Evolutionary conservation across 2,888 invertebrate species (phyloP).

Genomic region (Pocota personata): DNA sequence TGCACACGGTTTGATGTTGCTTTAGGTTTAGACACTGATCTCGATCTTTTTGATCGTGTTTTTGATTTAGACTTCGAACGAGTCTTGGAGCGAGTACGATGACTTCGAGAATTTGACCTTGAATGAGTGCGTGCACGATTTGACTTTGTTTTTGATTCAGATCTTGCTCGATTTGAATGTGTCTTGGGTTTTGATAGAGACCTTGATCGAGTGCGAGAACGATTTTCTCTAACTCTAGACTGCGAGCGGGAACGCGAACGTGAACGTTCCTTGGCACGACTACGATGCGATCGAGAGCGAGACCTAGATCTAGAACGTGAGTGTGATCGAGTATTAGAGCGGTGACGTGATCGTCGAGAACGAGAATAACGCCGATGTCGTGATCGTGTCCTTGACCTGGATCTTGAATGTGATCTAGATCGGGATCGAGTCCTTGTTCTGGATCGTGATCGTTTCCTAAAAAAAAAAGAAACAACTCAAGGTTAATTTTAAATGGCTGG

Average conservation of each 20-base stretch:
- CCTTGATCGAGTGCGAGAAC: constrained; percentile 36
- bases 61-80: constrained; percentile 23
- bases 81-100: constrained; percentile 28
- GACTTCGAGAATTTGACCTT: constrained; percentile 50
- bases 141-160: constrained; percentile 49
- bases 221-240: constrained; percentile 59
- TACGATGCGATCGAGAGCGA: constrained; percentile 79
- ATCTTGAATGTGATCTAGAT: constrained; percentile 66
- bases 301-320: constrained; percentile 81
- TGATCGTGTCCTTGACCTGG: constrained; percentile 74
- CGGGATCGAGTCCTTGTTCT: constrained; percentile 75
- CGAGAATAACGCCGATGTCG: constrained; percentile 59
- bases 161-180: constrained; percentile 44
- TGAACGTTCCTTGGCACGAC: constrained; percentile 74
- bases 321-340: constrained; percentile 78
- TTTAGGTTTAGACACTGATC: constrained; percentile 4
- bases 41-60: constrained; percentile 15
- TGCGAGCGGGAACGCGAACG: constrained; percentile 76
- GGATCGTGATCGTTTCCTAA: constrained; percentile 74
- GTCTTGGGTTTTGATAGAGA: constrained; percentile 37
- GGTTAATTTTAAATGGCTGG: not conserved
- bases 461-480: constrained; percentile 32
- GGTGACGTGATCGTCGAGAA: constrained; percentile 78
- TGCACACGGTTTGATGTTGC: not conserved
- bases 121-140: constrained; percentile 70